These are phyloP conservation scores for Rapana venosa DNA, from an alignment of 2,888 invertebrate species.

Conservation along the genomic window DNA sequence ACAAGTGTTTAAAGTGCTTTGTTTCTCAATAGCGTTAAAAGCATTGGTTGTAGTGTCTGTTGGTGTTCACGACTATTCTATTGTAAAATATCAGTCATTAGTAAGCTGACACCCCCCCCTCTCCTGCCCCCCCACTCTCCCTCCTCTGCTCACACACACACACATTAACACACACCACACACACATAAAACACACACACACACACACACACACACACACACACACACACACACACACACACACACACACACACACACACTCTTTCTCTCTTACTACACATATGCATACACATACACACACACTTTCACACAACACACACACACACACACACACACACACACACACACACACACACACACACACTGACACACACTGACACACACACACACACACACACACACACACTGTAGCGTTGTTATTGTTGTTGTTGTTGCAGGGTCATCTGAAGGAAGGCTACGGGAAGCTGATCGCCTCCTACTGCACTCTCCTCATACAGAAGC, in stretches of 20 bases:
- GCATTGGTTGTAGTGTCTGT: too few species aligned
- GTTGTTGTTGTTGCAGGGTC: constrained; percentile 81
- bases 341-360: constrained; percentile 10
- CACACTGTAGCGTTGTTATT: not conserved
- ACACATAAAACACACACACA: not conserved
- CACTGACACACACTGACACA: not conserved
- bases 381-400: constrained; percentile 9
- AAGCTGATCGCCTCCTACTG: constrained; percentile 93
- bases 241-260: not conserved
- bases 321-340: constrained; percentile 6
- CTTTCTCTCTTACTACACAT: not conserved
- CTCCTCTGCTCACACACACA: not conserved
- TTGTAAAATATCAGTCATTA: too few species aligned
- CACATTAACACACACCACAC: not conserved
- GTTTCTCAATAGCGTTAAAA: too few species aligned
- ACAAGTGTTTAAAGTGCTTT: too few species aligned
- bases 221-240: constrained; percentile 11
- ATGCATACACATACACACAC: not conserved
- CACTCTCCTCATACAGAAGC: constrained; percentile 90
- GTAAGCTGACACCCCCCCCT: too few species aligned
- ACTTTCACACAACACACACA: not conserved
- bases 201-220: not conserved
- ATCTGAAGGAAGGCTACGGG: constrained; percentile 96
- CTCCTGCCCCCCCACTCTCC: too few species aligned
- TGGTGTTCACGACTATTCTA: too few species aligned